These are phyloP conservation scores for Listronotus bonariensis DNA, from an alignment of 1,140 invertebrate species.

Conservation along the genomic window DNA sequence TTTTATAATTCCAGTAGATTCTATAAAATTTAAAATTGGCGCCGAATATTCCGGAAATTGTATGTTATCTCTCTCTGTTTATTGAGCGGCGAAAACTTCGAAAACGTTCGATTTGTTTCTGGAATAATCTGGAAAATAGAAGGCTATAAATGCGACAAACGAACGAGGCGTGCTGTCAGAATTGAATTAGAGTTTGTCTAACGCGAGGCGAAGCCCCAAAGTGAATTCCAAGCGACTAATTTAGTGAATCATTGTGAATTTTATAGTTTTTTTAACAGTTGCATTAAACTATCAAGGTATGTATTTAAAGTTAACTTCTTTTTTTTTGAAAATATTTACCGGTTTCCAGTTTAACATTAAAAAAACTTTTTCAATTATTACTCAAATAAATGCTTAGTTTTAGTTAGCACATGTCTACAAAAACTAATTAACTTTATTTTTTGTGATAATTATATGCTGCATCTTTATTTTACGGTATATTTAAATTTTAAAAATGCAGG, in stretches of 20 bases:
- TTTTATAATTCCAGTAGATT: background rate
- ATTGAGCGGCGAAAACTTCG: constrained; percentile 34
- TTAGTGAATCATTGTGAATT: constrained; percentile 23
- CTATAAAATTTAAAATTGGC: constrained; percentile 37
- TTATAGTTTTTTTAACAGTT: constrained; percentile 26
- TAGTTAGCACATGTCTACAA: background rate
- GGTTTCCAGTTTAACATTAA: background rate
- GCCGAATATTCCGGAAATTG: constrained; percentile 41
- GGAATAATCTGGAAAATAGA: constrained; percentile 47
- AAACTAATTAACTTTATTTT: background rate
- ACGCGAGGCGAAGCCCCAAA: constrained; percentile 3
- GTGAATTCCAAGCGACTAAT: constrained; percentile 33
- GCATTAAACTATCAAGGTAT: constrained; percentile 32
- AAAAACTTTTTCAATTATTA: background rate
- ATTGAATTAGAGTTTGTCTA: constrained; percentile 25
- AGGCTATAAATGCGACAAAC: constrained; percentile 49
- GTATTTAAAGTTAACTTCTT: background rate
- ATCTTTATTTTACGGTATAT: too few relatives aligned
- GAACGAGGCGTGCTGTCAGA: constrained; percentile 36
- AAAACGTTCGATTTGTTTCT: constrained; percentile 42
- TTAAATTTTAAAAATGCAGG: too few relatives aligned
- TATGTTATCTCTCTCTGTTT: constrained; percentile 28
- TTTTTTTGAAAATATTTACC: background rate
- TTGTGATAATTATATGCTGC: too few relatives aligned
- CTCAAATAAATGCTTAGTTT: background rate